These are phyloP conservation scores for Amblyopsis hoosieri DNA, from an alignment of 2,797 vertebrate genomes.

Conservation along the genomic window DNA sequence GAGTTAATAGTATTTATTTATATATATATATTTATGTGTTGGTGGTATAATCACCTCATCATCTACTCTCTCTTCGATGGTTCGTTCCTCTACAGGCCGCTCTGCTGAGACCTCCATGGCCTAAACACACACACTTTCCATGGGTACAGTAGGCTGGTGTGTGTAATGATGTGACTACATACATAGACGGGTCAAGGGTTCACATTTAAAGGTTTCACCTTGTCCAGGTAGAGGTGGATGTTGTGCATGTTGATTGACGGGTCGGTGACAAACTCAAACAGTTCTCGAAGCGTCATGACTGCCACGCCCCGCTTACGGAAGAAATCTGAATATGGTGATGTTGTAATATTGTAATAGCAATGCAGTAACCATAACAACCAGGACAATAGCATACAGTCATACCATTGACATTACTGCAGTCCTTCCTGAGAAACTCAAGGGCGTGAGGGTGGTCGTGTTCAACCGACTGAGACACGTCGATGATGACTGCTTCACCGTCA, in stretches of 20 bases:
- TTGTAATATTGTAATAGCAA: not conserved
- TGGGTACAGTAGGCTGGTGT: not conserved
- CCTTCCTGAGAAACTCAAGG: constrained; percentile 93
- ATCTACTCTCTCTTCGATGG: constrained; percentile 90
- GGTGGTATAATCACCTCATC: constrained; percentile 83
- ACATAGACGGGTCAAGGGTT: not conserved
- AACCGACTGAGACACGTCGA: constrained; percentile 94
- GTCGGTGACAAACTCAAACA: constrained; percentile 95
- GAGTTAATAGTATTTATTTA: no score
- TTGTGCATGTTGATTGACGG: constrained; percentile 86
- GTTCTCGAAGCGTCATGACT: constrained; percentile 91
- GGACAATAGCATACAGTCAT: constrained; percentile 26
- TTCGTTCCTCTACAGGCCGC: constrained; percentile 87
- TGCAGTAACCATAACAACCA: not conserved
- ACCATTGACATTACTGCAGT: constrained; percentile 92
- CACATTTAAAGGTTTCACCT: constrained; percentile 71
- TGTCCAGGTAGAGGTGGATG: constrained; percentile 87
- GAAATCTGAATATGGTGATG: constrained; percentile 78
- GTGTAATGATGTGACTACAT: not conserved
- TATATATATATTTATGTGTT: not conserved
- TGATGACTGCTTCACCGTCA: constrained; percentile 84
- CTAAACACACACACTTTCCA: constrained; percentile 64
- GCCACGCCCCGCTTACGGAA: constrained; percentile 86
- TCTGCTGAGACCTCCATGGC: constrained; percentile 87
- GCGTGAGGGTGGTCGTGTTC: constrained; percentile 95